Evolutionary conservation across 2,888 invertebrate species (phyloP).

Genomic region (Athetis lepigone): DNA sequence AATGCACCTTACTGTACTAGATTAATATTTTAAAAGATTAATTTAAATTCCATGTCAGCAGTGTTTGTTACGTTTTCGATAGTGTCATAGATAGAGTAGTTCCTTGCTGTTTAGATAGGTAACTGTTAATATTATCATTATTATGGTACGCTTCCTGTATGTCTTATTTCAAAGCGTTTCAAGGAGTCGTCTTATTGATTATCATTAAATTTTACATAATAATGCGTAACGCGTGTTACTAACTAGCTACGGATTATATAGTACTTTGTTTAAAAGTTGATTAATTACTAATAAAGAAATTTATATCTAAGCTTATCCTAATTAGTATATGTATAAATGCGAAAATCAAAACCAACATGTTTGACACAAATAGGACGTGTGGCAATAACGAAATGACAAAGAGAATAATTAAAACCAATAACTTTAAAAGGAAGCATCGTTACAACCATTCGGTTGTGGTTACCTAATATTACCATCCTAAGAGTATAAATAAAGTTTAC

Average conservation of each 20-base stretch:
- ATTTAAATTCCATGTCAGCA: slow-evolving; percentile 72
- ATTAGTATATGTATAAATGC: slow-evolving; percentile 83
- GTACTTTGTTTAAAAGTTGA: slow-evolving; percentile 83
- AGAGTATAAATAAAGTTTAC: slow-evolving; percentile 80
- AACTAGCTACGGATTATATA: slow-evolving; percentile 87
- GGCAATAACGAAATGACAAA: slow-evolving; percentile 83
- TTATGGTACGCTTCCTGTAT: slow-evolving; percentile 59
- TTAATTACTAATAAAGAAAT: slow-evolving; percentile 83
- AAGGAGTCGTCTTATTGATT: slow-evolving; percentile 71
- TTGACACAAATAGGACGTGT: slow-evolving; percentile 76
- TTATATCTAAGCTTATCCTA: slow-evolving; percentile 82
- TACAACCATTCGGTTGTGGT: slow-evolving; percentile 73
- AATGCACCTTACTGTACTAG: slow-evolving; percentile 87
- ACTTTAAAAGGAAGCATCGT: slow-evolving; percentile 86
- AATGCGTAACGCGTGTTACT: slow-evolving; percentile 78
- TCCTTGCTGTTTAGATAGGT: slow-evolving; percentile 67
- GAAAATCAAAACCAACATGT: slow-evolving; percentile 79
- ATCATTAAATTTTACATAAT: slow-evolving; percentile 75
- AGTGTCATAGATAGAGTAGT: slow-evolving; percentile 45
- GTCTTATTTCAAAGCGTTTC: slow-evolving; percentile 59
- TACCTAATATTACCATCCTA: slow-evolving; percentile 76
- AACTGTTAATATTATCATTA: slow-evolving; percentile 71
- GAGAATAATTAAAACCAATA: slow-evolving; percentile 83
- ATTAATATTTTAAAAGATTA: slow-evolving; percentile 81
- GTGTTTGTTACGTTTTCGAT: slow-evolving; percentile 62